Base-by-base conservation (phyloP, 2,113 vertebrate species). In the Salvelinus namaycush region DNA sequence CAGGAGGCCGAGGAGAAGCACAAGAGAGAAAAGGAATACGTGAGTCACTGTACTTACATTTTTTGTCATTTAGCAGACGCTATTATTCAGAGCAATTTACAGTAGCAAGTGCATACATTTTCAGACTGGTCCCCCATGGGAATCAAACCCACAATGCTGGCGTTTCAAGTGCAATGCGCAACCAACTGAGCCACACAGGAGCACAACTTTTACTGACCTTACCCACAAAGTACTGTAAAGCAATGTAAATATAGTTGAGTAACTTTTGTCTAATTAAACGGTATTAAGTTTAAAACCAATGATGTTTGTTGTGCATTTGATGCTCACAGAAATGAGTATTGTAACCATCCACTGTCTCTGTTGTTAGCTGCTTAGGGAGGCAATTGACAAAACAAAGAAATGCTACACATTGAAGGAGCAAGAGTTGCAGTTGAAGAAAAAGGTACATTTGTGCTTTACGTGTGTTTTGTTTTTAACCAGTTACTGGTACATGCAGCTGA, bases 401-500 rank as follows among this genome's bases (percentile, higher is more conserved):
- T 90, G 91, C 86, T 90, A 81, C 86, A 76, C 92, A 88, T 84
- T 94, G 90, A 89, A 92, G 86, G 86, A 90, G 85, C 91, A 92
- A 83, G 88, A 93, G 90, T 92, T 94, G 86, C 12, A 87, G 5
- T 79, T 87, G 92, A 95, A 95, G 92, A 94, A 94, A 90, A 93
- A 95, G 93, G 94, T 95, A 94, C 87, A 80, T 86, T 51, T 54
- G 20, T 49, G 26, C 74, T 88, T 77, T 77, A 3, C 86, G 75
- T 88, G 76, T 90, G 5, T 76, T 82, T 76, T 92, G 82, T 92
- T 83, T 90, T 86, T 89, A 89, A 93, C 87, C 81, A 99, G 98
- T 94, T 98, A 92, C 95, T 99, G 91, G 95, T 94, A 88, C 96
- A 98, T 92, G 97, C 97, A 60, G 96, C 98, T 89, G 97, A 98